These are phyloP conservation scores for Porites cylindrica DNA, from an alignment of 92 coral and sea anemone genomes.

Conservation along the genomic window DNA sequence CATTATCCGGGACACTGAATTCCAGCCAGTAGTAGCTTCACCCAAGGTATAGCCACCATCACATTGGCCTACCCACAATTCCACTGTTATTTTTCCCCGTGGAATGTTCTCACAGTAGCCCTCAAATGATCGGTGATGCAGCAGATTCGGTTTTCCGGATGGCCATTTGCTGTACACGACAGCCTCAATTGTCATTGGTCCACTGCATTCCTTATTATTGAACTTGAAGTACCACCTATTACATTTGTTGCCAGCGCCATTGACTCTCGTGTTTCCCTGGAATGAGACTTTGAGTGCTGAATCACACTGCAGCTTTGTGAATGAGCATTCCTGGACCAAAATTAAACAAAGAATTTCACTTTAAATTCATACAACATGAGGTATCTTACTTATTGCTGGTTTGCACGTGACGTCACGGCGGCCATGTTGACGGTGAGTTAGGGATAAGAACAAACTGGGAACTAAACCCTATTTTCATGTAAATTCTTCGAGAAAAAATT, in stretches of 20 bases:
- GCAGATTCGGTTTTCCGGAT: background rate
- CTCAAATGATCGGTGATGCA: background rate
- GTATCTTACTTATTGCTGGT: no score
- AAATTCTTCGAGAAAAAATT: no score
- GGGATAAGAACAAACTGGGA: no score
- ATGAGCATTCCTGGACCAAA: background rate
- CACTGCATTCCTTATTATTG: background rate
- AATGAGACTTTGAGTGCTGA: background rate
- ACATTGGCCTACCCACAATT: conserved; percentile 7
- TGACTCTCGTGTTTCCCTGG: background rate
- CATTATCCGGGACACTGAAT: background rate
- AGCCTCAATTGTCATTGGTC: conserved; percentile 15
- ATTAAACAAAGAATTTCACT: no score
- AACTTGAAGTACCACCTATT: background rate
- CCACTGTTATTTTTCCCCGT: background rate
- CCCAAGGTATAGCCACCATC: background rate
- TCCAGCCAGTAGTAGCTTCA: background rate
- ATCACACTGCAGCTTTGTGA: background rate
- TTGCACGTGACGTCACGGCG: no score
- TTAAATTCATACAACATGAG: no score
- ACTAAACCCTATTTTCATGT: no score
- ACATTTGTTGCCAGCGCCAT: background rate
- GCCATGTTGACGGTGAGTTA: no score
- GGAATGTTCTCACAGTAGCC: background rate
- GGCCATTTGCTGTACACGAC: background rate